Evolutionary conservation across 2,888 invertebrate genomes (phyloP).

Genomic region (Endomychus coccineus): DNA sequence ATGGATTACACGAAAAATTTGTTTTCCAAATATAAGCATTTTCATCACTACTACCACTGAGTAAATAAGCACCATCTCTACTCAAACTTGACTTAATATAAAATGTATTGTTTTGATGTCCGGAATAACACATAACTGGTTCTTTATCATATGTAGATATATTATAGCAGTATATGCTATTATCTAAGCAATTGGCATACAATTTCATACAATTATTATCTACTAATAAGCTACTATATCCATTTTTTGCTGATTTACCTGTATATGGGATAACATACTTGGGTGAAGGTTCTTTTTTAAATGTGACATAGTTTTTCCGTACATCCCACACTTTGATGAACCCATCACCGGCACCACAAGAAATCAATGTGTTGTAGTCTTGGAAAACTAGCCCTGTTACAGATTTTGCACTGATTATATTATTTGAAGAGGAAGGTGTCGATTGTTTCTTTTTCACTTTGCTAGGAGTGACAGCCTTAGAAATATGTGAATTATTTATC

Average conservation of each 20-base stretch:
- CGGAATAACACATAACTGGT: conserved; percentile 59
- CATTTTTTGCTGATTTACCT: conserved; percentile 62
- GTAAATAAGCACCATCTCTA: conserved; percentile 70
- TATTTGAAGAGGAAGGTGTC: conserved; percentile 3
- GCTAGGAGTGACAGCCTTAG: conserved; percentile 46
- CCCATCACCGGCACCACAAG: conserved; percentile 83
- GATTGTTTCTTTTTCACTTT: conserved; percentile 6
- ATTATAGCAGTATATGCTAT: conserved; percentile 79
- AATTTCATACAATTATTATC: conserved; percentile 61
- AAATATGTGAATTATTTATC: conserved; percentile 59
- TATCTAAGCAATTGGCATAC: conserved; percentile 84
- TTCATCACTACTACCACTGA: conserved; percentile 85
- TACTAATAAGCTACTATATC: conserved; percentile 70
- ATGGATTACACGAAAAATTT: conserved; percentile 53
- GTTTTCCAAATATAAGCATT: conserved; percentile 82
- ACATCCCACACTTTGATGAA: conserved; percentile 73
- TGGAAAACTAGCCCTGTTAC: conserved; percentile 81
- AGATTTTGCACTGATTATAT: no score
- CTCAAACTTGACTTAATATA: conserved; percentile 79
- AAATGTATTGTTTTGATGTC: conserved; percentile 73
- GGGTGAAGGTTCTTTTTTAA: conserved; percentile 63
- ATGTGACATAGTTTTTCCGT: conserved; percentile 67
- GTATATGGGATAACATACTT: conserved; percentile 66
- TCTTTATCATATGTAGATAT: conserved; percentile 58
- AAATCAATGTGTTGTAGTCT: conserved; percentile 68